Evolutionary conservation across 1,140 invertebrate genomes (phyloP), one percentile per base, ranked within the genome.

Genomic region (Drosophila pectinifera): DNA sequence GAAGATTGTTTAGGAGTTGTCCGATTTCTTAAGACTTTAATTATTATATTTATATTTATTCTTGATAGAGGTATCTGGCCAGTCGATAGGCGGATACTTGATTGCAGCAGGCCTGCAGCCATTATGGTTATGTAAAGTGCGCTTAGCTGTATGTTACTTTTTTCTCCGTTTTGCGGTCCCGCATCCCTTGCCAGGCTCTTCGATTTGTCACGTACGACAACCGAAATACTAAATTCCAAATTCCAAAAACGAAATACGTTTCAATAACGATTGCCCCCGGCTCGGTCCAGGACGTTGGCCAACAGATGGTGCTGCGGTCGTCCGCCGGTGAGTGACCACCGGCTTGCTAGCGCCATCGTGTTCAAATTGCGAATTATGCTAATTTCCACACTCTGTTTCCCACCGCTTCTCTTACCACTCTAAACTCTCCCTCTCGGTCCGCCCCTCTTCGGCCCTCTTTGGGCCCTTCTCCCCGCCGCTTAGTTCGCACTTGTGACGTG

Each of bases 361-460:
- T 89, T 86, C 81, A 80, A 86, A 70, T 83, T 59, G 80, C 73
- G 76, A 88, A 86, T 86, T 86, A 88, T 86, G 83, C 85, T 88
- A 86, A 88, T 86, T 83, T 74, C 38, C 38, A 46, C 62, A 53
- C 73, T 48, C 36, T 49, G 39, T 22, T 22, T 36, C 8, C 8
- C 58, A 36, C 48, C 34, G 22, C 5, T 14, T 20, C 36, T 11
- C 53, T 28, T 46, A 49, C 16, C 11, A 13, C 31, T 34, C 31
- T 11, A 13, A 1, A 5, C 20, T 36, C 14, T 11, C 57, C 22
- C 8, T 11, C 46, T 45, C 28, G n/a, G n/a, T 0, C 24, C 13
- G 2, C 5, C 34, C 16, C 14, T 31, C 28, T 58, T 26, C 43
- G 20, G 8, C 28, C 22, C 24, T 26, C 13, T n/a, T n/a, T n/a